Evolutionary conservation across 2,888 invertebrate species (phyloP).

Genomic region (Pollenia angustigena): DNA sequence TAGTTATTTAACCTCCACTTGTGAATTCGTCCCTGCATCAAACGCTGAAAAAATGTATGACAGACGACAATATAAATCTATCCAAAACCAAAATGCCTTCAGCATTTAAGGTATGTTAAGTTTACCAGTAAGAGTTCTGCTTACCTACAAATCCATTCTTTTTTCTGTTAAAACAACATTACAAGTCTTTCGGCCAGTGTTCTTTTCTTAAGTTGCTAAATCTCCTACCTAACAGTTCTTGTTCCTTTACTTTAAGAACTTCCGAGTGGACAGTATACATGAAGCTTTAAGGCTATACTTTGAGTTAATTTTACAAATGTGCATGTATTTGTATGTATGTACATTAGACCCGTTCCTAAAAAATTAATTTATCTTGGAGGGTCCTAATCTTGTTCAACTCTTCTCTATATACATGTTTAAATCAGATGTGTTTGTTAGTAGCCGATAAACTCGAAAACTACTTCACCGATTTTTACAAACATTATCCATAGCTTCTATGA

Average conservation of each 20-base stretch:
- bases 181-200: constrained; percentile 43
- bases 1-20: constrained; percentile 72
- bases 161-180: not conserved
- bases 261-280: constrained; percentile 67
- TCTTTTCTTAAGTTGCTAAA: constrained; percentile 15
- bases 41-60: constrained; percentile 19
- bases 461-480: no score
- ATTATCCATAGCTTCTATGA: no score
- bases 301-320: constrained; percentile 36
- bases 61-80: constrained; percentile 45
- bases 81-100: constrained; percentile 39
- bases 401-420: no score
- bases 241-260: constrained; percentile 48
- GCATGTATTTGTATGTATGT: not conserved
- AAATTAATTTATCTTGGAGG: no score
- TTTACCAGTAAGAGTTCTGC: constrained; percentile 66
- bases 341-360: not conserved
- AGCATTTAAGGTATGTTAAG: constrained; percentile 60
- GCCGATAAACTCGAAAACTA: no score
- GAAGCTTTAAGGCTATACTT: constrained; percentile 48
- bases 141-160: not conserved
- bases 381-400: no score
- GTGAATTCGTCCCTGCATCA: constrained; percentile 61
- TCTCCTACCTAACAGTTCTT: constrained; percentile 5
- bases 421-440: no score